phyloP scores from a whole-genome alignment of 1,140 invertebrate species.

The Camponotus pennsylvanicus region DNA sequence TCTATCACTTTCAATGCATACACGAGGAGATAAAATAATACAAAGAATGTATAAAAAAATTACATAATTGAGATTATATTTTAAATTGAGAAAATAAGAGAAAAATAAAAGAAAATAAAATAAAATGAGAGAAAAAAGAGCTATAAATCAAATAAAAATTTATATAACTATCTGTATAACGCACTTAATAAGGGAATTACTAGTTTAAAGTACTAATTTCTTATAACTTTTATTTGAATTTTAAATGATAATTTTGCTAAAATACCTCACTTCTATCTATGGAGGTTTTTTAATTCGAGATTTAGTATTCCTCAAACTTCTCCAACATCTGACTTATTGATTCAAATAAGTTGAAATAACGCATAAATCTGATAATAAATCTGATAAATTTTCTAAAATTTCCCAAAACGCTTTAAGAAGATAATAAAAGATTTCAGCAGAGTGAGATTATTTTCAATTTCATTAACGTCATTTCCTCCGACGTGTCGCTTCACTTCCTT shows the following conservation, averaged over 20 bases:
- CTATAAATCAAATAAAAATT: too few relatives aligned
- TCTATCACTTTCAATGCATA: neutral
- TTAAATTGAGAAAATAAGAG: too few relatives aligned
- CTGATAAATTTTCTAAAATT: neutral
- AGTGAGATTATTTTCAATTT: conserved; percentile 60
- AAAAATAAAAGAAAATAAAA: too few relatives aligned
- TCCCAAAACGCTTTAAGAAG: neutral
- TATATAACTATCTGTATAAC: too few relatives aligned
- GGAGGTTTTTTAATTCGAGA: neutral
- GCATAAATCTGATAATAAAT: neutral
- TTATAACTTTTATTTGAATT: conserved; percentile 9
- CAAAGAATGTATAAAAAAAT: too few relatives aligned
- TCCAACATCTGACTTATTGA: neutral
- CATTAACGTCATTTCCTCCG: conserved; percentile 56
- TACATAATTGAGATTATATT: too few relatives aligned
- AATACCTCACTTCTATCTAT: neutral
- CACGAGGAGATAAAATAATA: too few relatives aligned
- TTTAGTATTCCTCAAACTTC: neutral
- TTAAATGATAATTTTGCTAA: conserved; percentile 3
- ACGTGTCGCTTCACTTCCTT: conserved; percentile 32
- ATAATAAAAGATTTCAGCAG: conserved; percentile 1
- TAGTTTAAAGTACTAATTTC: neutral
- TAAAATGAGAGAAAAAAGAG: too few relatives aligned
- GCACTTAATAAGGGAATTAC: too few relatives aligned
- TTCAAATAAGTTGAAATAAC: neutral